Evolutionary conservation across 2,888 invertebrate species (phyloP), one percentile per base, ranked within the genome.

Genomic region (Drosophila atroscutellata): DNA sequence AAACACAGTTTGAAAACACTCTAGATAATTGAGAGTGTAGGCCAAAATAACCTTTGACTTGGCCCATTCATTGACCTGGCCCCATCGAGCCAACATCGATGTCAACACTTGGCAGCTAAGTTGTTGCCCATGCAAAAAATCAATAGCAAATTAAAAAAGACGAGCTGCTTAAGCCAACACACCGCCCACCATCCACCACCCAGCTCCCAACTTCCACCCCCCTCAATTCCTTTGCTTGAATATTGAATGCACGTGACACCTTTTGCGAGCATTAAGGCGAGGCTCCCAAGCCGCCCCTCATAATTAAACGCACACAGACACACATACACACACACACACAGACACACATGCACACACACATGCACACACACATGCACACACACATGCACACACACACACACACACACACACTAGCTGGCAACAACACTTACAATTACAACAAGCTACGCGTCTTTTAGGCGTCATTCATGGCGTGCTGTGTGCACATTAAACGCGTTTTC

Each of bases 401-500:
- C 8, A 37, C 18, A n/a, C 39, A 39, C n/a, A 75, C 77, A 54
- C 49, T 52, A 62, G 50, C 15, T 24, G 8, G 4, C 54, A 62
- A 58, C 62, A 56, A 49, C 64, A 62, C 8, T 45, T 45, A 57
- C 57, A 64, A 73, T 64, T 61, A 72, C 69, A 56, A 64, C 52
- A 28, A 66, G 64, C 58, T 81, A 72, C 71, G 88, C 91, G 91
- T 81, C 91, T 87, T 81, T 81, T 80, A 80, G 91, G 91, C 91
- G 91, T 91, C 91, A 91, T 86, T 90, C 83, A 91, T 89, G 83
- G 83, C 91, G 86, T 91, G 91, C 77, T 77, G 73, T 77, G 61
- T 68, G 83, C 76, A 80, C 75, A 81, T 81, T 80, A 82, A 73
- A 78, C 74, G 79, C 71, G 73, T 72, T 83, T 80, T 72, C 64